Conservation (phyloP, 2,888 invertebrate species). For the Iphiclides podalirius region DNA sequence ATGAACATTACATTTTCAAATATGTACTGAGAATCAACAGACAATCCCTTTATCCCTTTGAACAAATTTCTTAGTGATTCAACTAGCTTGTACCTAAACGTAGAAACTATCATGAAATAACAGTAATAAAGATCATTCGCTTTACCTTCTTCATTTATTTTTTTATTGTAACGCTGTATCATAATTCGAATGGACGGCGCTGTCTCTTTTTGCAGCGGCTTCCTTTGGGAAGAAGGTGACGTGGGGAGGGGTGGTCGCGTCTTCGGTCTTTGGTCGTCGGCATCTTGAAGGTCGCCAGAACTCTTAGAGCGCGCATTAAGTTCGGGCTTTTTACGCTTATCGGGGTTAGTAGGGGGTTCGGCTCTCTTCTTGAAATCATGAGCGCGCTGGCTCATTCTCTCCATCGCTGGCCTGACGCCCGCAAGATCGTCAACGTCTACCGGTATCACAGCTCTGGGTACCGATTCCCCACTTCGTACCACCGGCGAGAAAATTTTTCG, state of each 20-base stretch:
- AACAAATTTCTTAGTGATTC: too few relatives aligned
- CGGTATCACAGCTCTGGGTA: slow-evolving; percentile 75
- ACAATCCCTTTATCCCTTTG: too few relatives aligned
- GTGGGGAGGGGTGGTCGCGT: slow-evolving; percentile 79
- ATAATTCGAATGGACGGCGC: slow-evolving; percentile 85
- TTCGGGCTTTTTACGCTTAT: slow-evolving; percentile 43
- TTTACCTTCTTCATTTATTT: slow-evolving; percentile 79
- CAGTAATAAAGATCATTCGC: too few relatives aligned
- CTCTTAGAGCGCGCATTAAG: slow-evolving; percentile 46
- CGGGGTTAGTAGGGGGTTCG: too few relatives aligned
- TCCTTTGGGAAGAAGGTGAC: slow-evolving; percentile 81
- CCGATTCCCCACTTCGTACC: slow-evolving; percentile 77
- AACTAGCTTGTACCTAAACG: too few relatives aligned
- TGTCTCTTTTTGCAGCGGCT: slow-evolving; percentile 80
- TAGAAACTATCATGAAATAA: too few relatives aligned
- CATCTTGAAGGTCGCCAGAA: slow-evolving; percentile 59
- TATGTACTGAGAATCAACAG: too few relatives aligned
- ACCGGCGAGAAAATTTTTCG: slow-evolving; percentile 89
- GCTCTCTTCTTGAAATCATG: slow-evolving; percentile 38
- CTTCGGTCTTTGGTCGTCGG: slow-evolving; percentile 55
- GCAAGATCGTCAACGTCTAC: slow-evolving; percentile 63
- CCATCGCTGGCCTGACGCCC: slow-evolving; percentile 51
- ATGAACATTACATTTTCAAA: too few relatives aligned
- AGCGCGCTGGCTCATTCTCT: slow-evolving; percentile 32
- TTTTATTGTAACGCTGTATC: slow-evolving; percentile 85